A percentile compares a stretch with the other conserved stretches of the same genome.
phyloP scores from a whole-genome alignment of 2,113 vertebrate genomes.

The Rana temporaria region DNA sequence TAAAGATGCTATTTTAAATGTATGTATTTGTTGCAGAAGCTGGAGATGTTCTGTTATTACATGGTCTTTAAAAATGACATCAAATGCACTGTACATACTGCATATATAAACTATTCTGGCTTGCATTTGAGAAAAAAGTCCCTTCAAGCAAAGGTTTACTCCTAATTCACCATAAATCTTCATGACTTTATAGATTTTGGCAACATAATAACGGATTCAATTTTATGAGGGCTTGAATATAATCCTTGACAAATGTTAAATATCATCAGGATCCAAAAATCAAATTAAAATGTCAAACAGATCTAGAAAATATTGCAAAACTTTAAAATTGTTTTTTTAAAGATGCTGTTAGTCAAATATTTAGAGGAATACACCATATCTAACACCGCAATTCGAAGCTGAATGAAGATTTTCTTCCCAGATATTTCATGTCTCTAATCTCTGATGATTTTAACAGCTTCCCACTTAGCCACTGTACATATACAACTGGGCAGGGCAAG shows the following conservation, averaged over 20 bases:
- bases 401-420: constrained; percentile 3
- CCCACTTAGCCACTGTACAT: too few species aligned
- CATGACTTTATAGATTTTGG: constrained; percentile 39
- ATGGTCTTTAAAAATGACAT: background rate
- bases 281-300: constrained; percentile 54
- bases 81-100: background rate
- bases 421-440: background rate
- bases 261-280: constrained; percentile 44
- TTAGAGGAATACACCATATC: constrained; percentile 35
- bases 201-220: constrained; percentile 34
- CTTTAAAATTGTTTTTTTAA: constrained; percentile 34
- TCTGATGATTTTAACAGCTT: background rate
- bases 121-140: constrained; percentile 6
- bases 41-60: constrained; percentile 4
- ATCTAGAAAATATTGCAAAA: constrained; percentile 49
- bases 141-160: constrained; percentile 4
- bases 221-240: constrained; percentile 50
- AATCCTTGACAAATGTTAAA: constrained; percentile 52
- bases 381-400: constrained; percentile 21
- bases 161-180: constrained; percentile 38
- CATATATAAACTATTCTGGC: background rate
- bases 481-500: too few species aligned
- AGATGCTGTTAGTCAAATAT: constrained; percentile 44
- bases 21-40: constrained; percentile 10
- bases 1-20: constrained; percentile 42